A percentile compares a stretch with the other conserved stretches of the same genome.
Evolutionary conservation across 2,888 invertebrate genomes (phyloP).

Genomic region (Hirtodrosophila cameraria): DNA sequence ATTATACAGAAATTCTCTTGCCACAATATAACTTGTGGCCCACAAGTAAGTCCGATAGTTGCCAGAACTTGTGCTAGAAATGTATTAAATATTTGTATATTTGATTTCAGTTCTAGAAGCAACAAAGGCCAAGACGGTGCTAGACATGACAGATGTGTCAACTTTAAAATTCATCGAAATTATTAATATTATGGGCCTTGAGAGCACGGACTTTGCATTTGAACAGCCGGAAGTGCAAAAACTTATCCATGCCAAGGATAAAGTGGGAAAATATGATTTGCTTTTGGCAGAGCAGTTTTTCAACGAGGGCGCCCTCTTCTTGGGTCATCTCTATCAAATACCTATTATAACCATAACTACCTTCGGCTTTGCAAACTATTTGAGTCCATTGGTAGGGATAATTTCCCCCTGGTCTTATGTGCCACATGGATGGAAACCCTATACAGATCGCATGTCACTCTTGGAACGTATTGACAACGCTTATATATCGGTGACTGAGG

Average conservation of each 20-base stretch:
- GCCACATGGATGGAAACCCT: constrained; percentile 83
- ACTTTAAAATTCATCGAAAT: constrained; percentile 39
- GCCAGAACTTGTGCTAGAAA: too few relatives aligned
- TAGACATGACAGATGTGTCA: constrained; percentile 62
- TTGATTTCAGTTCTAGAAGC: constrained; percentile 61
- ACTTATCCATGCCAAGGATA: constrained; percentile 65
- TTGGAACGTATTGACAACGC: constrained; percentile 85
- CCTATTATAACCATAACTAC: constrained; percentile 81
- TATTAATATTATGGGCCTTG: constrained; percentile 57
- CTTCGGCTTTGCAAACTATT: constrained; percentile 82
- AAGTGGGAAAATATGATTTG: constrained; percentile 81
- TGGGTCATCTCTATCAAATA: constrained; percentile 81
- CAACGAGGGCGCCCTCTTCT: constrained; percentile 82
- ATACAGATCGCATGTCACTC: constrained; percentile 85
- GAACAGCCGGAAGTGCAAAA: constrained; percentile 65
- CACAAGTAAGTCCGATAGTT: too few relatives aligned
- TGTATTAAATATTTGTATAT: too few relatives aligned
- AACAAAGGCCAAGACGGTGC: constrained; percentile 39
- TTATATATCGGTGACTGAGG: constrained; percentile 69
- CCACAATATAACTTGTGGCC: constrained; percentile 69
- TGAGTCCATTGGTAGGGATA: constrained; percentile 83
- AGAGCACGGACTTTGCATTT: constrained; percentile 71
- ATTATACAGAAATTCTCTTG: constrained; percentile 74
- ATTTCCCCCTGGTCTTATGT: constrained; percentile 84
- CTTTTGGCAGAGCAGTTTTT: constrained; percentile 82